These are phyloP conservation scores for Archilochus colubris DNA, from an alignment of 2,113 vertebrate species.

Conservation along the genomic window DNA sequence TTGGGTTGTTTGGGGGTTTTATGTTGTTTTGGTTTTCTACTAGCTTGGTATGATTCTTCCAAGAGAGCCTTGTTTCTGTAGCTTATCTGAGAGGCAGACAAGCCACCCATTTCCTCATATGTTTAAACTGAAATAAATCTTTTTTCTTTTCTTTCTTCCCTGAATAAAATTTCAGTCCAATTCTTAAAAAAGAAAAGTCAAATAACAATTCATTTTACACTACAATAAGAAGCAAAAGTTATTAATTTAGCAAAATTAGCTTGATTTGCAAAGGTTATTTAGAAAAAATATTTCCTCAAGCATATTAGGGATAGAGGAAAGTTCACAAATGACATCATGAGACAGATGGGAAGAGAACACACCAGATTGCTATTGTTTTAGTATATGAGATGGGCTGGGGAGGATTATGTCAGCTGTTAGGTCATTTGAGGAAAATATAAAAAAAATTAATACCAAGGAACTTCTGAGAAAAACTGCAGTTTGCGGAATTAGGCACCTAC, in stretches of 20 bases:
- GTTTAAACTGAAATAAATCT: not conserved
- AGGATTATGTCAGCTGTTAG: not conserved
- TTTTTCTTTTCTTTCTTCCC: not conserved
- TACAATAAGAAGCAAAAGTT: not conserved
- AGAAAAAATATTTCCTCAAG: not conserved
- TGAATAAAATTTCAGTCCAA: not conserved
- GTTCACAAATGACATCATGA: not conserved
- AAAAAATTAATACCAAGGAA: not conserved
- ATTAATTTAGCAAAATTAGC: not conserved
- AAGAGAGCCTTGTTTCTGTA: not conserved
- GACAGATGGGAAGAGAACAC: not conserved
- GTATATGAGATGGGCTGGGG: not conserved
- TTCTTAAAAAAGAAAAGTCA: not conserved
- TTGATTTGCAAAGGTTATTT: not conserved
- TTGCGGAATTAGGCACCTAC: not conserved
- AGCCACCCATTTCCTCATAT: not conserved
- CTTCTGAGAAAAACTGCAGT: not conserved
- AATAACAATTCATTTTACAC: not conserved
- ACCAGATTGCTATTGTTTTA: slow-evolving; percentile 18
- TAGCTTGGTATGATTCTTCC: not conserved
- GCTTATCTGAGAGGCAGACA: not conserved
- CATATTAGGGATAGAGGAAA: not conserved
- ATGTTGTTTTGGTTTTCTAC: not conserved
- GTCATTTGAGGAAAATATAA: slow-evolving; percentile 4
- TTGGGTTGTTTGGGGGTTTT: not conserved